A percentile compares a stretch with the other conserved stretches of the same genome.
These are phyloP conservation scores for Pollenia griseotomentosa DNA, from an alignment of 2,888 invertebrate genomes.

Conservation along the genomic window DNA sequence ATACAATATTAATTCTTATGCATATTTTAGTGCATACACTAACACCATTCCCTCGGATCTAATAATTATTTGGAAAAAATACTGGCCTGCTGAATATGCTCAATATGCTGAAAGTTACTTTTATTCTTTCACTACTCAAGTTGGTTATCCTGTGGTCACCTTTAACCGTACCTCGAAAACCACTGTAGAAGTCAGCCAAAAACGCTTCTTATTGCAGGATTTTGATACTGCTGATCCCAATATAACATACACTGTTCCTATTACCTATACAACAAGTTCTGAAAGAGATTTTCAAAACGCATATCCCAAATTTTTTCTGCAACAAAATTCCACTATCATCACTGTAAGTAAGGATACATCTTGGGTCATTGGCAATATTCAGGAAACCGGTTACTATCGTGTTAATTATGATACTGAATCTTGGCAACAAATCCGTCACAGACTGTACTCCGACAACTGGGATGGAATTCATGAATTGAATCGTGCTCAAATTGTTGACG, in stretches of 20 bases:
- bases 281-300: constrained; percentile 77
- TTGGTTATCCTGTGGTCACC: constrained; percentile 88
- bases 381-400: constrained; percentile 85
- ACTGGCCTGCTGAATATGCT: constrained; percentile 78
- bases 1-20: background rate
- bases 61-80: constrained; percentile 84
- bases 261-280: constrained; percentile 79
- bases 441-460: constrained; percentile 75
- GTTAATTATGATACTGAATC: constrained; percentile 89
- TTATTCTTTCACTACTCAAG: constrained; percentile 87
- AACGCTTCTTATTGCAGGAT: constrained; percentile 80
- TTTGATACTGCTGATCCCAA: constrained; percentile 74
- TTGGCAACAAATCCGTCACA: constrained; percentile 85
- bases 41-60: constrained; percentile 85
- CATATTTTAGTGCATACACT: constrained; percentile 74
- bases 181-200: constrained; percentile 77
- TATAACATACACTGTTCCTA: constrained; percentile 80
- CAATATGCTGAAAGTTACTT: constrained; percentile 79
- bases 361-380: constrained; percentile 82
- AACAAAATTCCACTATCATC: background rate
- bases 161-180: constrained; percentile 81
- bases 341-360: constrained; percentile 15
- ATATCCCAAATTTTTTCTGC: constrained; percentile 78
- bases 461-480: constrained; percentile 87
- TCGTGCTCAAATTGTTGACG: constrained; percentile 92